Conservation (phyloP, 64 coral and sea anemone genomes). For the Dendronephthya gigantea region DNA sequence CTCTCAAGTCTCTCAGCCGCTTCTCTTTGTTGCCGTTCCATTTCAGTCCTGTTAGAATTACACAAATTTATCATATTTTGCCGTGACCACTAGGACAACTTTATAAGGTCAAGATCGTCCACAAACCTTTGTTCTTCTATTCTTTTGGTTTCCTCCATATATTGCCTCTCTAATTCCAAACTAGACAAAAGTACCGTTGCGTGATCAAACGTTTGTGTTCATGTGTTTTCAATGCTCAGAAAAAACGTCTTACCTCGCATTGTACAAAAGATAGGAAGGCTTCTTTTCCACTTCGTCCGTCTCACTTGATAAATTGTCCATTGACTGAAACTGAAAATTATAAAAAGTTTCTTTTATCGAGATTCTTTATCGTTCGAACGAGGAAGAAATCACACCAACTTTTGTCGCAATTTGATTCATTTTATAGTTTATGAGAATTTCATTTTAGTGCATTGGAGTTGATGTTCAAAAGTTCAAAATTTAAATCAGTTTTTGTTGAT, state of each 20-base stretch:
- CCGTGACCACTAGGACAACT: not conserved
- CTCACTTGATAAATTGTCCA: constrained; percentile 83
- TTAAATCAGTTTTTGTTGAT: not conserved
- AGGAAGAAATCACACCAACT: too few species aligned
- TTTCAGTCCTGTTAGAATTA: constrained; percentile 38
- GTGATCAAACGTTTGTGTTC: too few species aligned
- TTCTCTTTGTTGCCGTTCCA: constrained; percentile 76
- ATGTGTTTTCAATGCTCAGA: too few species aligned
- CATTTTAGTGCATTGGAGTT: too few species aligned
- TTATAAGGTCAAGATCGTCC: too few species aligned
- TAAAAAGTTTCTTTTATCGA: not conserved
- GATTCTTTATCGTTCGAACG: too few species aligned
- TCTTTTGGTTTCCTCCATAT: constrained; percentile 69
- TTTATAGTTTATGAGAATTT: too few species aligned
- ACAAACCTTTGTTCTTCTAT: constrained; percentile 85
- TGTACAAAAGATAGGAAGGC: constrained; percentile 92
- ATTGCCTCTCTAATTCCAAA: constrained; percentile 89
- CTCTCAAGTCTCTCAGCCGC: constrained; percentile 76
- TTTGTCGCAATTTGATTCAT: too few species aligned
- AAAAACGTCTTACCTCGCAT: constrained; percentile 58
- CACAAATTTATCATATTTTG: not conserved
- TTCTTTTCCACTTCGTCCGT: constrained; percentile 50
- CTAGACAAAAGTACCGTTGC: constrained; percentile 5
- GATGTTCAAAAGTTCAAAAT: not conserved
- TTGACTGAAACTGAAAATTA: constrained; percentile 66